Percentiles rank a stretch among this genome's conserved stretches.
Evolutionary conservation across 2,113 vertebrate genomes (phyloP).

Genomic region (Leptodactylus fuscus): DNA sequence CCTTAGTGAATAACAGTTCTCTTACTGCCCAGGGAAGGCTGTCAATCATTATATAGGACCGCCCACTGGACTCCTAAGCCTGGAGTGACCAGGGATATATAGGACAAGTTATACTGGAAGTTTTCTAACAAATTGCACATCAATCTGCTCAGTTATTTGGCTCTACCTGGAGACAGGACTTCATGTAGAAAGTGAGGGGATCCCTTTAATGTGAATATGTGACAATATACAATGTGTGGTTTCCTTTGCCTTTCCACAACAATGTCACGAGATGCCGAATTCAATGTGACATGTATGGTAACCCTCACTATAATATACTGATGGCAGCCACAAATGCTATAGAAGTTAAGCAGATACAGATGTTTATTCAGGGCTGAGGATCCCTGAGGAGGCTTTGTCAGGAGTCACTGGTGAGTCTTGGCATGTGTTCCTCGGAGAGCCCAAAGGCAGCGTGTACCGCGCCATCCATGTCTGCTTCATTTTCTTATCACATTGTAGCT

Average conservation of each 20-base stretch:
- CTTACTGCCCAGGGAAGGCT: no score
- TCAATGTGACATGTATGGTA: neutral
- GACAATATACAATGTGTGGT: neutral
- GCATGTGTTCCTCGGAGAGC: constrained; percentile 25
- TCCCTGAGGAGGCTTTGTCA: constrained; percentile 23
- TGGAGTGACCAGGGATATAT: no score
- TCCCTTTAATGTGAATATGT: no score
- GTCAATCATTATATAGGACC: no score
- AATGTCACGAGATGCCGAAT: neutral
- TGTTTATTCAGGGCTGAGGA: constrained; percentile 1
- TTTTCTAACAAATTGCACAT: no score
- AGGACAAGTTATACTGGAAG: no score
- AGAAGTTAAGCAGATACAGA: neutral
- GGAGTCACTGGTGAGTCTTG: constrained; percentile 33
- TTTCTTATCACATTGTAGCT: constrained; percentile 11
- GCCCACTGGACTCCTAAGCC: no score
- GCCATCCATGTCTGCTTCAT: constrained; percentile 19
- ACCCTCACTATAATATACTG: neutral
- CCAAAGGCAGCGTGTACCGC: neutral
- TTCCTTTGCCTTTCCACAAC: neutral
- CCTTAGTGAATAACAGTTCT: no score
- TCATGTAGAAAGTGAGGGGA: no score
- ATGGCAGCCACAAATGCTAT: neutral
- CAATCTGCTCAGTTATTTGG: no score
- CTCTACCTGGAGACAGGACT: no score